These are phyloP conservation scores for Sebastes reedi DNA, from an alignment of 2,797 vertebrate species.

Conservation along the genomic window DNA sequence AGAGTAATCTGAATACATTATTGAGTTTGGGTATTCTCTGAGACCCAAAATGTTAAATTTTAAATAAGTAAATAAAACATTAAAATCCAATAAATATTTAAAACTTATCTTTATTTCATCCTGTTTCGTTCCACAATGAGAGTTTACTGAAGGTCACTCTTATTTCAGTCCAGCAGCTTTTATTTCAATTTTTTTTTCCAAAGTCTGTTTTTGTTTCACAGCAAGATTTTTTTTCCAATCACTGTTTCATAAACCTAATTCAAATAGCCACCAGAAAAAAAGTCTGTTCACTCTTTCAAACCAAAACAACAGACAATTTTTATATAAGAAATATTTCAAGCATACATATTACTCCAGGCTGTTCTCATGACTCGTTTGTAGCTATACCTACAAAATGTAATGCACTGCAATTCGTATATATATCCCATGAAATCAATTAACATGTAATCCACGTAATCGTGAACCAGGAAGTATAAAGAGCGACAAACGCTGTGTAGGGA, in stretches of 20 bases:
- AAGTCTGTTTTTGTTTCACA: not conserved
- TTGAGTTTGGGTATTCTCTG: not conserved
- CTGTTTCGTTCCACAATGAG: not conserved
- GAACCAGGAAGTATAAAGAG: too few relatives aligned
- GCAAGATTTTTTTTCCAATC: not conserved
- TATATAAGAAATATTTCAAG: not conserved
- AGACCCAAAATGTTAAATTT: slow-evolving; percentile 8
- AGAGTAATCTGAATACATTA: not conserved
- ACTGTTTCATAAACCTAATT: not conserved
- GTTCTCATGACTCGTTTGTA: too few relatives aligned
- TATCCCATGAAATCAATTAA: too few relatives aligned
- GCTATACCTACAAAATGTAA: too few relatives aligned
- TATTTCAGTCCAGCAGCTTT: not conserved
- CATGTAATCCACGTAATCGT: not conserved
- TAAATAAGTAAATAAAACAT: slow-evolving; percentile 14
- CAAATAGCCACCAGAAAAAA: not conserved
- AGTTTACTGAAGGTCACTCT: not conserved
- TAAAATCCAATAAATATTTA: not conserved
- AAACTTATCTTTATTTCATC: not conserved
- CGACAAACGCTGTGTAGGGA: too few relatives aligned
- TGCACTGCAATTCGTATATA: too few relatives aligned
- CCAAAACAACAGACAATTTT: not conserved
- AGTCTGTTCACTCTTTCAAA: not conserved
- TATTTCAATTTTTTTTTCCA: not conserved
- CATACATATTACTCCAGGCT: not conserved